These are phyloP conservation scores for Aldabrachelys gigantea DNA, from an alignment of 2,113 vertebrate genomes.

Conservation along the genomic window DNA sequence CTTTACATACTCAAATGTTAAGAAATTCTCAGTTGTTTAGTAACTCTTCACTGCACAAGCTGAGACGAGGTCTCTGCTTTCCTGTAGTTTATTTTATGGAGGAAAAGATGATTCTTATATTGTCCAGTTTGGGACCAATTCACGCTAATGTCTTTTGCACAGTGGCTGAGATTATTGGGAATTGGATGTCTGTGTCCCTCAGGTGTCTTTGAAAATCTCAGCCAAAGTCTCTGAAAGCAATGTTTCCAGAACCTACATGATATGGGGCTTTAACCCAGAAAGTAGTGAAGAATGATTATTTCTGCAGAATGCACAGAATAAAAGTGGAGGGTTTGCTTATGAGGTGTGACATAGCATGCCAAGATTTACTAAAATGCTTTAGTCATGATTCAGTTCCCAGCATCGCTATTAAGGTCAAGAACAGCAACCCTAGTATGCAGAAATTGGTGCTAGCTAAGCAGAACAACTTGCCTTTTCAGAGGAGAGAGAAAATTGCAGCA, in stretches of 20 bases:
- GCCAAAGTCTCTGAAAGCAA: neutral
- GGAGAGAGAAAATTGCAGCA: neutral
- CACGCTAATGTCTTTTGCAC: neutral
- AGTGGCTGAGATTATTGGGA: neutral
- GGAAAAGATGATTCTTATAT: neutral
- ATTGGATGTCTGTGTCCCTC: conserved; percentile 49
- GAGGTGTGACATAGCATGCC: conserved; percentile 58
- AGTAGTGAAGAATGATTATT: conserved; percentile 61
- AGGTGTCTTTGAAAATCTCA: conserved; percentile 20
- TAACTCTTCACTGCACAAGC: neutral
- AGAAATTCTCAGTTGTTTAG: neutral
- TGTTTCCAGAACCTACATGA: conserved; percentile 51
- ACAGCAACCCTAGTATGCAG: conserved; percentile 1
- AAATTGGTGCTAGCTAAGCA: conserved; percentile 1
- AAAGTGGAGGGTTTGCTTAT: conserved; percentile 49
- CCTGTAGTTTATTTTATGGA: neutral
- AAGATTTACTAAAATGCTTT: conserved; percentile 23
- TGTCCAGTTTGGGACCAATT: neutral
- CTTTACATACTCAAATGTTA: neutral
- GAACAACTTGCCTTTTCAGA: neutral
- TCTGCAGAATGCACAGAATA: conserved; percentile 53
- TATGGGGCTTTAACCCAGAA: conserved; percentile 32
- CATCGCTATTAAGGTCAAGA: neutral
- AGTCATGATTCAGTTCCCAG: conserved; percentile 21
- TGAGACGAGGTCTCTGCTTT: neutral